Percentiles rank a stretch among this genome's conserved stretches.
Conservation (phyloP, 2,113 vertebrate genomes). For the Prochilodus magdalenae region DNA sequence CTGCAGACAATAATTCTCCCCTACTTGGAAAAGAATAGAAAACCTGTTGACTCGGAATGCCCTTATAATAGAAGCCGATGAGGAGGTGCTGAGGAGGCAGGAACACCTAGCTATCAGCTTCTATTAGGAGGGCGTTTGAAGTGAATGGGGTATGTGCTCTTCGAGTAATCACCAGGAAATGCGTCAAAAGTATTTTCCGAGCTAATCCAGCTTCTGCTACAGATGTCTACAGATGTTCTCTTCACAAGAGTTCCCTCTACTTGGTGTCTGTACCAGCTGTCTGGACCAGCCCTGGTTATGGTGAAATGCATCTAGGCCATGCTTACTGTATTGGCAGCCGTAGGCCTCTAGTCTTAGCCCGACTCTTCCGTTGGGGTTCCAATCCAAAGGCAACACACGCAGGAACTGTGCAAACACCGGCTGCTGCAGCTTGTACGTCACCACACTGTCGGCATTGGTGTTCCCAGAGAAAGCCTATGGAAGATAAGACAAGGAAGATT, state of each 20-base stretch:
- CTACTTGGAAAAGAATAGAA: neutral
- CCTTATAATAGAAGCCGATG: neutral
- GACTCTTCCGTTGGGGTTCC: slow-evolving; percentile 85
- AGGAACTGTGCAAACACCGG: slow-evolving; percentile 83
- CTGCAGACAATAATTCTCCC: neutral
- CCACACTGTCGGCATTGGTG: slow-evolving; percentile 85
- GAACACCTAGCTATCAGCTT: neutral
- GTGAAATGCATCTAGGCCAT: neutral
- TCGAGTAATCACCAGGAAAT: neutral
- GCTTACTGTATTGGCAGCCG: slow-evolving; percentile 87
- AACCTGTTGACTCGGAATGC: neutral
- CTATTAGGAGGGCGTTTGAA: neutral
- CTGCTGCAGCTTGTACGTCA: slow-evolving; percentile 83
- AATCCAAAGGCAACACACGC: slow-evolving; percentile 83
- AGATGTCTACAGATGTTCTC: neutral
- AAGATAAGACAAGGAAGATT: neutral
- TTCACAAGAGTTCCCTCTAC: too few species aligned
- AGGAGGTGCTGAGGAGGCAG: neutral
- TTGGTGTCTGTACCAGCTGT: too few species aligned
- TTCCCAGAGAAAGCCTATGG: slow-evolving; percentile 83
- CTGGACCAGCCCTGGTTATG: neutral
- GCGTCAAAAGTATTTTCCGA: neutral
- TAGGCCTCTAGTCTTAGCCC: slow-evolving; percentile 86
- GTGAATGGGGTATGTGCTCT: neutral
- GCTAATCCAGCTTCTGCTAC: neutral